A percentile compares a stretch with the other conserved stretches of the same genome.
Conservation (phyloP, 1,140 invertebrate species). For the Listronotus oregonensis region DNA sequence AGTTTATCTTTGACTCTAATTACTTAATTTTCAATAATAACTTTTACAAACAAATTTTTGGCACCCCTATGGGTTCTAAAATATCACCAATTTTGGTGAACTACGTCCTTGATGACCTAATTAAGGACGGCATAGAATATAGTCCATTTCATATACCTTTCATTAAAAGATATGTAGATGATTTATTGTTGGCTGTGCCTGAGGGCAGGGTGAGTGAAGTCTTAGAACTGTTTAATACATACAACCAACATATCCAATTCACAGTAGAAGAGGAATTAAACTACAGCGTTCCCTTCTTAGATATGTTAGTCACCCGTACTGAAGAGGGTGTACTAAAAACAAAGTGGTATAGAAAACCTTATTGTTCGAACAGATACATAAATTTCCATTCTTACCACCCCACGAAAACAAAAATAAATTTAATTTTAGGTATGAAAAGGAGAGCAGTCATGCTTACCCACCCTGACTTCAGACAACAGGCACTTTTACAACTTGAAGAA, state of each 20-base stretch:
- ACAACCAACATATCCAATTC: slow-evolving; percentile 20
- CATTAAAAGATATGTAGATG: slow-evolving; percentile 26
- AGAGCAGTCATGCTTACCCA: too few relatives aligned
- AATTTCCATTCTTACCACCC: neutral
- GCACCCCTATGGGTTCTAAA: too few relatives aligned
- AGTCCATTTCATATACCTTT: slow-evolving; percentile 17
- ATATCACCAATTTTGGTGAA: too few relatives aligned
- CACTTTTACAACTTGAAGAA: too few relatives aligned
- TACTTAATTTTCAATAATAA: too few relatives aligned
- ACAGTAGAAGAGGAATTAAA: slow-evolving; percentile 25
- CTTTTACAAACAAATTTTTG: too few relatives aligned
- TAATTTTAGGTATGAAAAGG: too few relatives aligned
- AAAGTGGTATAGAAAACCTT: neutral
- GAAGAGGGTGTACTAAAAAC: neutral
- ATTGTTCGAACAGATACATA: neutral
- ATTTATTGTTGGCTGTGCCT: slow-evolving; percentile 20
- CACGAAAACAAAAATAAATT: neutral
- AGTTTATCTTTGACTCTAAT: too few relatives aligned
- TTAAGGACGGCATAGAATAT: too few relatives aligned
- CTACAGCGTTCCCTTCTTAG: slow-evolving; percentile 26
- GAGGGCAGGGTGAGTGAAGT: slow-evolving; percentile 6
- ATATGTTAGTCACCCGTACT: slow-evolving; percentile 6
- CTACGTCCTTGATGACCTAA: too few relatives aligned
- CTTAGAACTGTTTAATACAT: slow-evolving; percentile 15
- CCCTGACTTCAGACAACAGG: too few relatives aligned